phyloP scores from a whole-genome alignment of 2,888 invertebrate genomes.

The Melolontha melolontha region DNA sequence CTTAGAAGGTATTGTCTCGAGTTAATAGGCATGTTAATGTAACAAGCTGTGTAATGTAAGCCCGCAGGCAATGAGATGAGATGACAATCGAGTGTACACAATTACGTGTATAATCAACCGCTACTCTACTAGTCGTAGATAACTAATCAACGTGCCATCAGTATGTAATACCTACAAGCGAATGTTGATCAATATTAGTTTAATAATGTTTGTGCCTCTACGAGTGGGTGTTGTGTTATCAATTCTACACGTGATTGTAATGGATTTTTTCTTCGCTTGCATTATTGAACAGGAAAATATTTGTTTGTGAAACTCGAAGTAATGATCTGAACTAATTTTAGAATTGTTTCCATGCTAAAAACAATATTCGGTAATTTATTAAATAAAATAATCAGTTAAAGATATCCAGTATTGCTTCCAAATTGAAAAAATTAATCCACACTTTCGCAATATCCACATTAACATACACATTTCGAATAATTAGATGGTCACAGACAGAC shows the following conservation, averaged over 20 bases:
- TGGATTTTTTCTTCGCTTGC: too few species aligned
- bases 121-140: conserved; percentile 51
- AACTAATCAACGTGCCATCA: conserved; percentile 58
- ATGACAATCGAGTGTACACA: conserved; percentile 55
- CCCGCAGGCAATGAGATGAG: conserved; percentile 48
- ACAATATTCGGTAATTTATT: too few species aligned
- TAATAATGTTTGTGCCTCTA: not conserved
- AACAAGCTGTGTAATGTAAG: conserved; percentile 54
- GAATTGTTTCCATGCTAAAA: too few species aligned
- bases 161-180: conserved; percentile 44
- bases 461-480: too few species aligned
- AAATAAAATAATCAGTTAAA: too few species aligned
- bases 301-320: too few species aligned
- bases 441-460: too few species aligned
- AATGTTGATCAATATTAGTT: conserved; percentile 29
- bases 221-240: conserved; percentile 18
- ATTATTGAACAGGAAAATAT: too few species aligned
- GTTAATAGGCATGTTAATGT: conserved; percentile 57
- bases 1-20: conserved; percentile 54
- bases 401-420: too few species aligned
- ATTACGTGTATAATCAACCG: conserved; percentile 33
- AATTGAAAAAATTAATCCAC: too few species aligned
- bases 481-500: too few species aligned
- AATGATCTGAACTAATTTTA: too few species aligned
- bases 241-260: not conserved